These are phyloP conservation scores for Tursiops truncatus DNA, from an alignment of 2,113 vertebrate species.

Conservation along the genomic window DNA sequence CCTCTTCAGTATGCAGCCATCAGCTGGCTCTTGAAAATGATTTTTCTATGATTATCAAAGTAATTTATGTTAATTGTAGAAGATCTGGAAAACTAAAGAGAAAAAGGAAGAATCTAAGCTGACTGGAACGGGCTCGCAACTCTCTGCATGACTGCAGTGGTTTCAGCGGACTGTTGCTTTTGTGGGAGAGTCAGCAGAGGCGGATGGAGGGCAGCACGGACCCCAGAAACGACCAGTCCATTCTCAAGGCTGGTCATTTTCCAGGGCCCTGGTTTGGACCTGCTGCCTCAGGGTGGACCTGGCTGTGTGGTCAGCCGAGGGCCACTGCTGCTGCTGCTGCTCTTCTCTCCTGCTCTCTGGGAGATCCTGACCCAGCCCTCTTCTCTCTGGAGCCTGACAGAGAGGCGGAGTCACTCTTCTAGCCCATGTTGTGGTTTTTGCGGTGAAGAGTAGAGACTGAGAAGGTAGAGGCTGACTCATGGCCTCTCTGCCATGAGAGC, in stretches of 20 bases:
- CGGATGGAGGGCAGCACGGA: not conserved
- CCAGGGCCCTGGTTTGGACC: not conserved
- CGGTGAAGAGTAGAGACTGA: not conserved
- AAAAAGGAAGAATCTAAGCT: not conserved
- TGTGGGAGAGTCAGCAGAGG: not conserved
- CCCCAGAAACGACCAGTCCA: not conserved
- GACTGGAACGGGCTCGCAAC: not conserved
- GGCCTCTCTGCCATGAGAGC: not conserved
- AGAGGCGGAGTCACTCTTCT: not conserved
- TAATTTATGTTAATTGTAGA: conserved; percentile 16
- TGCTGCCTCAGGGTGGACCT: not conserved
- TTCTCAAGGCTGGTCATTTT: not conserved
- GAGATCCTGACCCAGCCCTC: not conserved
- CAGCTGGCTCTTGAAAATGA: conserved; percentile 17
- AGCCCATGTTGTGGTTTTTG: not conserved
- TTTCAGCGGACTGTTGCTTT: not conserved
- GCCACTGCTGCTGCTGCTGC: not conserved
- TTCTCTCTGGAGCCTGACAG: not conserved
- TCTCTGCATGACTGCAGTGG: not conserved
- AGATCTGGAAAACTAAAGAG: not conserved
- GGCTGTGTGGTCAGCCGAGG: not conserved
- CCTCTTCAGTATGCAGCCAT: not conserved
- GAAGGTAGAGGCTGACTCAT: not conserved
- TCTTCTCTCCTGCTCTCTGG: not conserved
- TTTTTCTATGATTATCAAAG: not conserved